Conservation (phyloP, 2,888 invertebrate species). For the Drosophila mimica region DNA sequence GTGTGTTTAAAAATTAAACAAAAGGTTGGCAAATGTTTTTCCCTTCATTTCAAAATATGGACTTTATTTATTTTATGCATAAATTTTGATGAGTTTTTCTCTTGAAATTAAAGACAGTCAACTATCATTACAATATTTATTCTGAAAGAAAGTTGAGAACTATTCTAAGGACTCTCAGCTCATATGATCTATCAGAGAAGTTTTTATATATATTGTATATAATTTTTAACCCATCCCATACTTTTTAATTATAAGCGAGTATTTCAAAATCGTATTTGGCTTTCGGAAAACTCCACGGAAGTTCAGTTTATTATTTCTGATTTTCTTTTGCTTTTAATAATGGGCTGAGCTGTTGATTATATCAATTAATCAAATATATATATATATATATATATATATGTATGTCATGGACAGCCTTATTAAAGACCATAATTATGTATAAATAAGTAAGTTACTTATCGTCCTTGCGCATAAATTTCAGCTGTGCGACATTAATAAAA, state of each 20-base stretch:
- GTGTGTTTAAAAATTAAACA: not conserved
- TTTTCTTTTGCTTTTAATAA: no score
- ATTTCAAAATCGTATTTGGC: no score
- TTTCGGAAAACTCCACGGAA: no score
- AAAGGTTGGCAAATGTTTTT: not conserved
- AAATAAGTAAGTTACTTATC: conserved; percentile 16
- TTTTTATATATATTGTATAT: no score
- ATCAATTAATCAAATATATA: not conserved
- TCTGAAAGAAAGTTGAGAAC: not conserved
- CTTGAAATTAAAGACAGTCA: not conserved
- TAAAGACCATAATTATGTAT: conserved; percentile 1
- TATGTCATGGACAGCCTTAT: not conserved
- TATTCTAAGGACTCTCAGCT: not conserved
- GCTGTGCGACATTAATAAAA: conserved; percentile 27
- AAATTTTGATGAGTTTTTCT: no score
- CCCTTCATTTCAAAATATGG: not conserved
- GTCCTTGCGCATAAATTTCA: not conserved
- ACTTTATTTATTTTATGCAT: not conserved
- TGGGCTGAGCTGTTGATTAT: not conserved
- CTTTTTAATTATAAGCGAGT: no score
- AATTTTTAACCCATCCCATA: no score
- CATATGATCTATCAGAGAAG: no score
- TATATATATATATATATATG: not conserved
- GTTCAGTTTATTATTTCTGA: no score
- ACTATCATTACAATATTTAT: not conserved